Conservation (phyloP, 2,113 vertebrate genomes). For the Hyaena hyaena region DNA sequence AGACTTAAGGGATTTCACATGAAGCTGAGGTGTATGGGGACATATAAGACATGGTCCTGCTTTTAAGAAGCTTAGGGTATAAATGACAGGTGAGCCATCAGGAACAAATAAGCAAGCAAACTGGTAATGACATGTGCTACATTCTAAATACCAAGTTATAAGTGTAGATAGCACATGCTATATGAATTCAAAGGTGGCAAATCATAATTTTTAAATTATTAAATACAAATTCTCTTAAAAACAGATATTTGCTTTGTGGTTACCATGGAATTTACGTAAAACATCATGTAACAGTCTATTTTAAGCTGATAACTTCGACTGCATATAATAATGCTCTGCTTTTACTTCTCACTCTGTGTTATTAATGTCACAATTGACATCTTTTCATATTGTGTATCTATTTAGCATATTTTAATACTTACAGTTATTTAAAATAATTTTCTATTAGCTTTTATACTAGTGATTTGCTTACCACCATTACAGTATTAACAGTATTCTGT, state of each 20-base stretch:
- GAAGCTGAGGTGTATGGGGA: not conserved
- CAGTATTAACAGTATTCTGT: not conserved
- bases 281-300: not conserved
- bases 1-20: not conserved
- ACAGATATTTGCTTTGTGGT: not conserved
- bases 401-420: slow-evolving; percentile 9
- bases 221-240: slow-evolving; percentile 20
- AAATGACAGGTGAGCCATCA: not conserved
- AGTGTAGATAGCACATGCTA: not conserved
- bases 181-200: not conserved
- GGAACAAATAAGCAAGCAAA: not conserved
- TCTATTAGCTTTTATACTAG: not conserved
- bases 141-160: not conserved
- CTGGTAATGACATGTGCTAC: not conserved
- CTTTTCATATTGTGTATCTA: not conserved
- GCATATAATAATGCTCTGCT: not conserved
- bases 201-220: not conserved
- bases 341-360: not conserved
- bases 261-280: not conserved
- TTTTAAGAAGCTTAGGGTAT: not conserved
- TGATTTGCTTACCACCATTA: not conserved
- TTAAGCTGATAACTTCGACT: not conserved
- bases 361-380: not conserved
- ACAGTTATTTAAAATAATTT: not conserved
- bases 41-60: not conserved